Conservation (phyloP, 2,888 invertebrate species). For the Panzeria rudis region DNA sequence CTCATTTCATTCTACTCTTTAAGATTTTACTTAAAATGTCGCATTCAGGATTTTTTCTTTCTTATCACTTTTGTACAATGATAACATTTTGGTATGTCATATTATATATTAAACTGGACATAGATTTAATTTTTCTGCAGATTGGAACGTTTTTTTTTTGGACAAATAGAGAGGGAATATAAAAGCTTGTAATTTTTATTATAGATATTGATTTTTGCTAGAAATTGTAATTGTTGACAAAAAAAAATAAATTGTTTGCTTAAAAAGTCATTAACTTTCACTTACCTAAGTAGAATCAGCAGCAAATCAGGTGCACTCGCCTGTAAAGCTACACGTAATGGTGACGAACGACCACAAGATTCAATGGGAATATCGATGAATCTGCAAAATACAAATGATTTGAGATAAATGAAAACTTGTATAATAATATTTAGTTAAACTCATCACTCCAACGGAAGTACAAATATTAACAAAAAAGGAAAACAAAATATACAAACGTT, state of each 20-base stretch:
- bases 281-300: constrained; percentile 87
- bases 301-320: constrained; percentile 90
- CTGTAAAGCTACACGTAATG: constrained; percentile 90
- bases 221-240: not conserved
- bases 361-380: constrained; percentile 93
- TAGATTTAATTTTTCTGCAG: not conserved
- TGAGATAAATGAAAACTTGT: constrained; percentile 35
- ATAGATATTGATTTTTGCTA: not conserved
- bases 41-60: not conserved
- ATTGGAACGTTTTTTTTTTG: too few species aligned
- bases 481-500: not conserved
- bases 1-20: not conserved
- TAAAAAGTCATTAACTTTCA: constrained; percentile 35
- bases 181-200: too few species aligned
- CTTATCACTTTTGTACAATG: not conserved
- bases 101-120: not conserved
- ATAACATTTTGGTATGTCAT: constrained; percentile 9
- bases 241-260: not conserved
- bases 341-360: constrained; percentile 90
- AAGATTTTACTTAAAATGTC: not conserved
- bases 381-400: constrained; percentile 76
- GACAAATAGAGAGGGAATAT: not conserved
- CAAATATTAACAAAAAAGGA: not conserved
- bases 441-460: constrained; percentile 11
- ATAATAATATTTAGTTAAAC: constrained; percentile 33